phyloP scores from a whole-genome alignment of 1,140 invertebrate genomes.

The Drosophila chauvacae region DNA sequence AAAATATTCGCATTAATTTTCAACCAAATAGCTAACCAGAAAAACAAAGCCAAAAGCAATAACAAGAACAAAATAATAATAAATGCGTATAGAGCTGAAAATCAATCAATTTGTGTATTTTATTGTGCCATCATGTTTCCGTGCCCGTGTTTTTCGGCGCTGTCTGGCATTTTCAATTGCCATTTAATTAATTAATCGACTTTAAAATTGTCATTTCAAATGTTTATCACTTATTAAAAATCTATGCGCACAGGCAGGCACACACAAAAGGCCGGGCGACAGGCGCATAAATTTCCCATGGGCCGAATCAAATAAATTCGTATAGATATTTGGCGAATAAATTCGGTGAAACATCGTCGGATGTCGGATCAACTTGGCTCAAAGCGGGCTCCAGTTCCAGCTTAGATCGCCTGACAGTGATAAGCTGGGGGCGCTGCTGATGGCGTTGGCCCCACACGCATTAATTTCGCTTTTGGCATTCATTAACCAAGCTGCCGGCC shows the following conservation, averaged over 20 bases:
- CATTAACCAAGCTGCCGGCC: slow-evolving; percentile 60
- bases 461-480: slow-evolving; percentile 77
- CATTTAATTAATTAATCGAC: slow-evolving; percentile 82
- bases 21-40: slow-evolving; percentile 28
- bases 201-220: slow-evolving; percentile 74
- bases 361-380: slow-evolving; percentile 16
- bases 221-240: slow-evolving; percentile 78
- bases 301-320: slow-evolving; percentile 63
- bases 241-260: slow-evolving; percentile 68
- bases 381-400: slow-evolving; percentile 48
- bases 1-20: slow-evolving; percentile 65
- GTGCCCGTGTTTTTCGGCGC: slow-evolving; percentile 9
- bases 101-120: slow-evolving; percentile 76
- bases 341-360: slow-evolving; percentile 64
- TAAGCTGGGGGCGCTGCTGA: slow-evolving; percentile 73
- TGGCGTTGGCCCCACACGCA: slow-evolving; percentile 79
- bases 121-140: slow-evolving; percentile 51
- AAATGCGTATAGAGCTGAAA: slow-evolving; percentile 35
- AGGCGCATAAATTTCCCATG: slow-evolving; percentile 62
- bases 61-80: slow-evolving; percentile 18
- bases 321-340: slow-evolving; percentile 77
- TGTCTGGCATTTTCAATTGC: slow-evolving; percentile 68
- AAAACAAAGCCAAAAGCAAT: not conserved
- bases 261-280: slow-evolving; percentile 56
- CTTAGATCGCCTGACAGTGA: slow-evolving; percentile 73